These are phyloP conservation scores for Bicyclus anynana DNA, from an alignment of 1,140 invertebrate species.

Conservation along the genomic window DNA sequence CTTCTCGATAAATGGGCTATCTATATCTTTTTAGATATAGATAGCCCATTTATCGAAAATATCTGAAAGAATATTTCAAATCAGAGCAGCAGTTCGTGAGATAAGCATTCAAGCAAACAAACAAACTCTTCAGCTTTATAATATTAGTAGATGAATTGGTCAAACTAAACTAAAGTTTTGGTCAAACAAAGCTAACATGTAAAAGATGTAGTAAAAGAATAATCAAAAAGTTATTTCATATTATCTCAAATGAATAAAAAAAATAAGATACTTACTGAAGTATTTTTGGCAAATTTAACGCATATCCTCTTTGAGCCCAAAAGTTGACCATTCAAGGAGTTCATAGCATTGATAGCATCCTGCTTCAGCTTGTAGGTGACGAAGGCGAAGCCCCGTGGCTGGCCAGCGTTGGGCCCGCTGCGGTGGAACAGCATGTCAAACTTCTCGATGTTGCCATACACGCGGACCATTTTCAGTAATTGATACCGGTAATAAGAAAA, in stretches of 20 bases:
- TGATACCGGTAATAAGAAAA: constrained; percentile 88
- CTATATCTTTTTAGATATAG: too few species aligned
- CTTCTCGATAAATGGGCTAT: too few species aligned
- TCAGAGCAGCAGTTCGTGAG: too few species aligned
- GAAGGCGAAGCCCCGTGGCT: constrained; percentile 95
- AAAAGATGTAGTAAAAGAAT: too few species aligned
- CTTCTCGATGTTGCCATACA: constrained; percentile 93
- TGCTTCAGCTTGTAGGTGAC: constrained; percentile 87
- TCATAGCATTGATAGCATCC: constrained; percentile 82
- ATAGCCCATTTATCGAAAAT: too few species aligned
- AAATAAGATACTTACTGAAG: constrained; percentile 41
- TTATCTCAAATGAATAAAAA: neutral
- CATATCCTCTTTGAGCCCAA: constrained; percentile 86
- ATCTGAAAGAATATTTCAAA: too few species aligned
- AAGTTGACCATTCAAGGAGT: constrained; percentile 85
- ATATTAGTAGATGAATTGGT: too few species aligned
- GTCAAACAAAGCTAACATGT: too few species aligned
- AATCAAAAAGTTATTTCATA: too few species aligned
- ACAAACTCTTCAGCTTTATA: too few species aligned
- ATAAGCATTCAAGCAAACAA: too few species aligned
- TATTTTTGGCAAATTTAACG: constrained; percentile 89
- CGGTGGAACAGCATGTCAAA: constrained; percentile 96
- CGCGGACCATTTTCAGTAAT: constrained; percentile 95
- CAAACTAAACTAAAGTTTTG: too few species aligned
- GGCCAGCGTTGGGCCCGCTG: constrained; percentile 90